Conservation (phyloP, 1,140 invertebrate species). For the Dendrolimus punctatus region DNA sequence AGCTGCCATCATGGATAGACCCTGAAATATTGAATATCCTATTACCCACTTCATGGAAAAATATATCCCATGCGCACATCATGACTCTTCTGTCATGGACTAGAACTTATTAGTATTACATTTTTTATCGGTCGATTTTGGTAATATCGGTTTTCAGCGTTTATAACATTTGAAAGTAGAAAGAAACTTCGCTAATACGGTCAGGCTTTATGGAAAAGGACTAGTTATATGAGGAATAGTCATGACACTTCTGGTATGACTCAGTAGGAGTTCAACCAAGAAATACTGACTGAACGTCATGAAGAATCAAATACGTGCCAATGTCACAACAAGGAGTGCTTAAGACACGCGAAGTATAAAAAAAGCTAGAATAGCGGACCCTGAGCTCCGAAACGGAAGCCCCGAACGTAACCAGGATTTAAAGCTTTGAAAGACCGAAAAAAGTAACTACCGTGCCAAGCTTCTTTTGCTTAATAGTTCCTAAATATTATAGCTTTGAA, state of each 20-base stretch:
- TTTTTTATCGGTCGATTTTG: not conserved
- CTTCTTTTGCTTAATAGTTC: too few species aligned
- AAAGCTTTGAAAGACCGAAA: too few species aligned
- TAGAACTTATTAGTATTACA: not conserved
- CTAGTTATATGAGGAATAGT: not conserved
- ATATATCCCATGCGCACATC: not conserved
- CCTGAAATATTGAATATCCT: constrained; percentile 2
- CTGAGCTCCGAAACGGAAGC: too few species aligned
- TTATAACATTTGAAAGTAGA: not conserved
- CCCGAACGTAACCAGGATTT: too few species aligned
- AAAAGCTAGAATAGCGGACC: too few species aligned
- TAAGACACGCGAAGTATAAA: too few species aligned
- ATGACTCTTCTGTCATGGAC: not conserved
- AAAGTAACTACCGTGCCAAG: too few species aligned
- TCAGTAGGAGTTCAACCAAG: too few species aligned
- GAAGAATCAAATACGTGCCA: too few species aligned
- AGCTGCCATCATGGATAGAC: constrained; percentile 13
- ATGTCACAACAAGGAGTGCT: too few species aligned
- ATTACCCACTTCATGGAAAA: not conserved
- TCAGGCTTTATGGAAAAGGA: not conserved
- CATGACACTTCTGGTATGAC: not conserved
- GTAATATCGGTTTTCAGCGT: not conserved
- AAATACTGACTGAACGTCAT: too few species aligned
- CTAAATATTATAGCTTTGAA: too few species aligned
- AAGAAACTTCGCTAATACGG: not conserved